Evolutionary conservation across 2,888 invertebrate species (phyloP), one percentile per base, ranked within the genome.

Genomic region (Drosophila buzzatii): DNA sequence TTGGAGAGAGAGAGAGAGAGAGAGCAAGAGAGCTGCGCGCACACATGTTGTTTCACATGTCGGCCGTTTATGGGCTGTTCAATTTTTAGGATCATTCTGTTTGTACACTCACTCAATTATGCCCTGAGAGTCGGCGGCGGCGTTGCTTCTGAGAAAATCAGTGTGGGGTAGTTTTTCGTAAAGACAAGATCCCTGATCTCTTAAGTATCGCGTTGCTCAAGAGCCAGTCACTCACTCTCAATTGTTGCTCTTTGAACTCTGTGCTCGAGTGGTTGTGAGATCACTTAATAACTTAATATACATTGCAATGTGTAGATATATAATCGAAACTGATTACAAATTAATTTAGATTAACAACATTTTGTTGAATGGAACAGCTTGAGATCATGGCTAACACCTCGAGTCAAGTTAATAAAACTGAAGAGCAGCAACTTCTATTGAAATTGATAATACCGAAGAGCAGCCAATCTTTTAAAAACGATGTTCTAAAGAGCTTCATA

Each of bases 31-130:
- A 56, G 7, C 41, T 41, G 20, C 14, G 23, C 16, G 47, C 20
- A 68, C 79, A 79, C 80, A 83, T 81, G 76, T 76, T 81, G 65
- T 51, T 51, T 66, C 63, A 39, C 60, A 67, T 52, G 42, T 18
- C 59, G 33, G 12, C 70, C 69, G 74, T 74, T 78, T 73, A 82
- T 80, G 80, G 72, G 72, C 62, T 79, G 83, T 73, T 79, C 76
- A 76, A 79, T 80, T 79, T 65, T 67, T 56, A 61, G 37, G 45
- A 73, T 70, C 76, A 39, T 45, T 76, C 49, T 60, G 67, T 42
- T 45, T 41, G 55, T 49, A 76, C 70, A 70, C 66, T 79, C 69
- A 70, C 80, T 76, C 70, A 76, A 79, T 82, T 79, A 57, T 20
- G 63, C 64, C 66, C 66, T 56, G 62, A 74, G 72, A 58, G 62